Evolutionary conservation across 2,113 vertebrate species (phyloP).

Genomic region (Pseudopodoces humilis): DNA sequence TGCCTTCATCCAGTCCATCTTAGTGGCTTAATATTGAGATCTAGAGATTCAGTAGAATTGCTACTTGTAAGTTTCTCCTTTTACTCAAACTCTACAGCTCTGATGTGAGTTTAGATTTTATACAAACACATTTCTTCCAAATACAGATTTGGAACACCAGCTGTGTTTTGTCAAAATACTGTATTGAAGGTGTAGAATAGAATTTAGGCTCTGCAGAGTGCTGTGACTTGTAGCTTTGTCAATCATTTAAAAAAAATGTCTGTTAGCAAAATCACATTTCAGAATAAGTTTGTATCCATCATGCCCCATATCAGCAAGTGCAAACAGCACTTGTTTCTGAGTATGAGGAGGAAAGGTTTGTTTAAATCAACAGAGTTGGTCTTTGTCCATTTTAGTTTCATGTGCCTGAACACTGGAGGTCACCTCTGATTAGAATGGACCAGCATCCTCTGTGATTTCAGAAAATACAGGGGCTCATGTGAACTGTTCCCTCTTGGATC

Average conservation of each 20-base stretch:
- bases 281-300: neutral
- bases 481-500: neutral
- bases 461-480: neutral
- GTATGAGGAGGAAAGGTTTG: neutral
- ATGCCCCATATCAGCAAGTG: neutral
- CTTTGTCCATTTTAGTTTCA: neutral
- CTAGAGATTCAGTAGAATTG: neutral
- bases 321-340: neutral
- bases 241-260: neutral
- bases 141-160: neutral
- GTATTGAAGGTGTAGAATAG: neutral
- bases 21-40: neutral
- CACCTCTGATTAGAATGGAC: neutral
- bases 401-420: conserved; percentile 3
- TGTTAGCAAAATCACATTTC: neutral
- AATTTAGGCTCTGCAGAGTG: neutral
- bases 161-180: conserved; percentile 26
- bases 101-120: neutral
- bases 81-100: neutral
- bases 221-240: neutral
- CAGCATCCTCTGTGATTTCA: neutral
- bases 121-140: neutral
- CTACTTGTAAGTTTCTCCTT: neutral
- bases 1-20: neutral
- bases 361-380: neutral